Evolutionary conservation across 1,140 invertebrate species (phyloP).

Genomic region (Solenopsis fugax): DNA sequence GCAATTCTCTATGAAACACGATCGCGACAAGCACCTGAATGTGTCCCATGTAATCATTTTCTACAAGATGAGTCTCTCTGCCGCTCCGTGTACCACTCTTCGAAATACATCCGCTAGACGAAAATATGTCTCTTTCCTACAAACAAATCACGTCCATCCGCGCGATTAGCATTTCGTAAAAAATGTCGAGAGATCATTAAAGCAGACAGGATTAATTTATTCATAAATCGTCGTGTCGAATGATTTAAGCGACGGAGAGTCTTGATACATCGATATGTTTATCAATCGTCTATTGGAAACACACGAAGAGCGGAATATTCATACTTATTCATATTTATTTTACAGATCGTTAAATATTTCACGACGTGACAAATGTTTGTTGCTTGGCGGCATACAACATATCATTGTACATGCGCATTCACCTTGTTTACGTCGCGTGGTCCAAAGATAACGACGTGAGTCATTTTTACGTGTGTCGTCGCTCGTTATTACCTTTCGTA

Average conservation of each 20-base stretch:
- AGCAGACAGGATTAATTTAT: neutral
- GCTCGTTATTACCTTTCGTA: neutral
- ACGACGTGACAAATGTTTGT: neutral
- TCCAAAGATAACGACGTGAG: neutral
- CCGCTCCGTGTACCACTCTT: neutral
- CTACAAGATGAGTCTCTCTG: too few relatives aligned
- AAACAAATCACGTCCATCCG: neutral
- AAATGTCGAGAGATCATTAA: neutral
- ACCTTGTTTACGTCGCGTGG: neutral
- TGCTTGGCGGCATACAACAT: neutral
- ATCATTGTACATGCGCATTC: neutral
- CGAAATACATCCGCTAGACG: neutral
- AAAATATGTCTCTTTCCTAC: neutral
- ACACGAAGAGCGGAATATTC: neutral
- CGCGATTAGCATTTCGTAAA: neutral
- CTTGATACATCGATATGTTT: conserved; percentile 17
- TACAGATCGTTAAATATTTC: neutral
- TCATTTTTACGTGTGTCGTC: neutral
- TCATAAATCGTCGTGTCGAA: neutral
- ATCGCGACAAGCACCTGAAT: neutral
- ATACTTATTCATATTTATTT: conserved; percentile 1
- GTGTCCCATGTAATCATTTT: neutral
- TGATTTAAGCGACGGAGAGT: neutral
- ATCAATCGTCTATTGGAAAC: neutral
- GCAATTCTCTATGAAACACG: neutral